Percentiles rank a stretch among this genome's conserved stretches.
phyloP scores from a whole-genome alignment of 2,113 vertebrate species.

The Zosterops borbonicus region DNA sequence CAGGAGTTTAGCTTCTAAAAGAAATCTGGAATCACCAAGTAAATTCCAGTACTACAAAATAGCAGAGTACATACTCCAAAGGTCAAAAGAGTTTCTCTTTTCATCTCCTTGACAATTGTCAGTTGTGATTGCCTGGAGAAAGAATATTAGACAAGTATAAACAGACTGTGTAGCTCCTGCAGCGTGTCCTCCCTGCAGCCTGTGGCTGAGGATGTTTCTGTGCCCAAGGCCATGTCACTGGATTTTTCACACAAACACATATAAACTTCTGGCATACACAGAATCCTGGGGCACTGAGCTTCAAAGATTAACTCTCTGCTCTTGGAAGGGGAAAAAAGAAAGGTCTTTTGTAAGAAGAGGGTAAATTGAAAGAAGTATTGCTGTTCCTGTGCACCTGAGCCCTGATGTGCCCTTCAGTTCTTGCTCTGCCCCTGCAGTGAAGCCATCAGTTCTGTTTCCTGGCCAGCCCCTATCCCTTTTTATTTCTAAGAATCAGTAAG shows the following conservation, averaged over 20 bases:
- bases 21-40: not conserved
- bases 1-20: not conserved
- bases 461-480: not conserved
- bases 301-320: not conserved
- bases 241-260: not conserved
- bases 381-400: not conserved
- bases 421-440: not conserved
- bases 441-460: not conserved
- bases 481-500: not conserved
- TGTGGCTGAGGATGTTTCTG: not conserved
- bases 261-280: not conserved
- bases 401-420: not conserved
- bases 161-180: not conserved
- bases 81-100: not conserved
- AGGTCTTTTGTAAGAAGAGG: not conserved
- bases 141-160: not conserved
- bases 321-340: not conserved
- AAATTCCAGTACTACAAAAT: not conserved
- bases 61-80: not conserved
- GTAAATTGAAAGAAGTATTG: not conserved
- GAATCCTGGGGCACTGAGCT: not conserved
- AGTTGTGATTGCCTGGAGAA: not conserved
- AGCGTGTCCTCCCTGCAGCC: fast-evolving
- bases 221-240: not conserved
- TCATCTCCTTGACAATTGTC: not conserved